Evolutionary conservation across 2,113 vertebrate species (phyloP), one percentile per base, ranked within the genome.

Genomic region (Proteles cristata): DNA sequence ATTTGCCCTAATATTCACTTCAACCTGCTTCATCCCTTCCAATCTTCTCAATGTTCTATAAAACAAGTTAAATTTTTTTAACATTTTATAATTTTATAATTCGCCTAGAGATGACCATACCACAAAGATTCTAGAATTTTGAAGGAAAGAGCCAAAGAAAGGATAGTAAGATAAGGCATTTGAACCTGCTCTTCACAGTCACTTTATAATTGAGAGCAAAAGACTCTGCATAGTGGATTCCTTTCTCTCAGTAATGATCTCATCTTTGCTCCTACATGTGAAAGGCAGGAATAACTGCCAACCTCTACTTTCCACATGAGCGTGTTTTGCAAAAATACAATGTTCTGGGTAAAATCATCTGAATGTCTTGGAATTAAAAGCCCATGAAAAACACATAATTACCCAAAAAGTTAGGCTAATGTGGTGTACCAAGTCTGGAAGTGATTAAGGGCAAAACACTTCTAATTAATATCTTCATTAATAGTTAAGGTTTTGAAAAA

Each of bases 401-500:
- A 7, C 1, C n/a, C 50, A 17, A 58, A 82, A 85, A 74, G 21
- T 19, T n/a, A 68, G 33, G 45, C 7, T 45, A 73, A 2, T 0
- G 10, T 88, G 15, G 50, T 35, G 21, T 15, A 92, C 14, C 19
- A 2, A 50, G 0, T 26, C 45, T 23, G 68, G 81, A 96, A 68
- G 15, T 2, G n/a, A 91, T 84, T 8, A 91, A 97, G 93, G 48
- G 19, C 3, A 77, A 85, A 96, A 97, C 82, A 96, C 68, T 96
- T 82, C 39, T 35, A 93, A 19, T 97, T 39, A 92, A 83, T 50
- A 98, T 77, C 87, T 48, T 6, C 5, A 26, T 0, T 31, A 92
- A 92, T 9, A 94, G 93, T 31, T 95, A 66, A 86, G 0, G 66
- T 90, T 96, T 87, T 93, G 93, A 90, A 94, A 98, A 96, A 96